A percentile compares a stretch with the other conserved stretches of the same genome.
phyloP scores from a whole-genome alignment of 2,113 vertebrate species.

The Sphyrna mokarran region DNA sequence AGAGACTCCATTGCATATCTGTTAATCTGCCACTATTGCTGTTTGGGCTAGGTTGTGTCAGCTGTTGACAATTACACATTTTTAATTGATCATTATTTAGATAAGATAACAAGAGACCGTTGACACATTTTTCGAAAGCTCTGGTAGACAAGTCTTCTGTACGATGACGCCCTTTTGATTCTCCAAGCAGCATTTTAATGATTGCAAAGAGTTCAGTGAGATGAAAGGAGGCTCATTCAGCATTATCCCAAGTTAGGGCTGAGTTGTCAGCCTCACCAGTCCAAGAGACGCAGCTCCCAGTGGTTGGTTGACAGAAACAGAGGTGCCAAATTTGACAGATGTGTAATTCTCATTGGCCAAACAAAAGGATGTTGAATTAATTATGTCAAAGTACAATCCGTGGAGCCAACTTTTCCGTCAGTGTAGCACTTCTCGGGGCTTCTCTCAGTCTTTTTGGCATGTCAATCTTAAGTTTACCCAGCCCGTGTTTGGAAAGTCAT shows the following conservation, averaged over 20 bases:
- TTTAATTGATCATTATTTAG: background rate
- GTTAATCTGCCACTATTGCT: background rate
- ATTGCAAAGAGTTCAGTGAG: background rate
- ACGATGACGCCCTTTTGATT: background rate
- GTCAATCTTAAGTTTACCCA: background rate
- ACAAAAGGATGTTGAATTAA: background rate
- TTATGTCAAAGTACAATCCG: background rate
- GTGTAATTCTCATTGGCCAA: background rate
- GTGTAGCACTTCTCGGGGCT: background rate
- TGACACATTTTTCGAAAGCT: background rate
- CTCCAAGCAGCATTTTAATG: background rate
- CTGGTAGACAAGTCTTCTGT: background rate
- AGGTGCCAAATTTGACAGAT: background rate
- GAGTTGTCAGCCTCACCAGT: background rate
- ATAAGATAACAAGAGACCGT: background rate
- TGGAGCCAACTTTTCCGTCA: background rate
- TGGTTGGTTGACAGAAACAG: background rate
- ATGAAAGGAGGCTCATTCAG: background rate
- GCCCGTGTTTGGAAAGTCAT: background rate
- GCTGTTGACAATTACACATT: background rate
- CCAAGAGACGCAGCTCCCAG: background rate
- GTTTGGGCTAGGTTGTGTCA: background rate
- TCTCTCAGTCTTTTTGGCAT: background rate
- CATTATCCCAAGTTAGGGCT: background rate
- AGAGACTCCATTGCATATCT: slow-evolving; percentile 6